Conservation (phyloP, 2,113 vertebrate genomes). For the Lasiurus cinereus region DNA sequence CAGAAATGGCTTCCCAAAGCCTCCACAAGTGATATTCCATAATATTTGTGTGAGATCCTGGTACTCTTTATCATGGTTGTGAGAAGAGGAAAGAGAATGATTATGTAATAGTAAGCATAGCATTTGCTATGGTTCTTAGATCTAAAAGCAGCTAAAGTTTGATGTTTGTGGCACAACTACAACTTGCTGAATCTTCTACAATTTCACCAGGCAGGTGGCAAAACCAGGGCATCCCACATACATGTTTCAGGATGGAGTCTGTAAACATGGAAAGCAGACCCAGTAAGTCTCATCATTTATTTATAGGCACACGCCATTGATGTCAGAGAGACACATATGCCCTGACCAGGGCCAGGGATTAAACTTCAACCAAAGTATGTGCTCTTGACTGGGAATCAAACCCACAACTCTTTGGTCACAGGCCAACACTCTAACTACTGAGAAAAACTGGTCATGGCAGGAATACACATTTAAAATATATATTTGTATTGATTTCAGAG, state of each 20-base stretch:
- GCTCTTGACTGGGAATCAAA: no score
- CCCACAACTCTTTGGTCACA: no score
- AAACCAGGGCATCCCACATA: background rate
- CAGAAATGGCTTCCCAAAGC: background rate
- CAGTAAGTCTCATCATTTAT: background rate
- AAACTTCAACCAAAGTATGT: no score
- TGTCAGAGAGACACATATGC: no score
- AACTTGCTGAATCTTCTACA: background rate
- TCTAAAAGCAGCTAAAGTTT: background rate
- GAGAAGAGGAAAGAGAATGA: background rate
- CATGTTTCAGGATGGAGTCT: background rate
- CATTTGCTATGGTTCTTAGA: background rate
- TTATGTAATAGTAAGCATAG: background rate
- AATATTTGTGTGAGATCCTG: background rate
- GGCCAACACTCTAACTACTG: no score
- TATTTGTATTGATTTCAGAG: no score
- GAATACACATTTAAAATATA: no score
- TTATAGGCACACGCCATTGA: background rate
- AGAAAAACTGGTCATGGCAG: no score
- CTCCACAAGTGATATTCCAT: background rate
- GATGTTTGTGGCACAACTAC: background rate
- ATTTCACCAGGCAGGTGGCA: background rate
- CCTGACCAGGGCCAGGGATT: no score
- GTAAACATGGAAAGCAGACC: background rate
- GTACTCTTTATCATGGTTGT: background rate